Evolutionary conservation across 2,888 invertebrate genomes (phyloP), one percentile per base, ranked within the genome.

Genomic region (Lacanobia oleracea): DNA sequence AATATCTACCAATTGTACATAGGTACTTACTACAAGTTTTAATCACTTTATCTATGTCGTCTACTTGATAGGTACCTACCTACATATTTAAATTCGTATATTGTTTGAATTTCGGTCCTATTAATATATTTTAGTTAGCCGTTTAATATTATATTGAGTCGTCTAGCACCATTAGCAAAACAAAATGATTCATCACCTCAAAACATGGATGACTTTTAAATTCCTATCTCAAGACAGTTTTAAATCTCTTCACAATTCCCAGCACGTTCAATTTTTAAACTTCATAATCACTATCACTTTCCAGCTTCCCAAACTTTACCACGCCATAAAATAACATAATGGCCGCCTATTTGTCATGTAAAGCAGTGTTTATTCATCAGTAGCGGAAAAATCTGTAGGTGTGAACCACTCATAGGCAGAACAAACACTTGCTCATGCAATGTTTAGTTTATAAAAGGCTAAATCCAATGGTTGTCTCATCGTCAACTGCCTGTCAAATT

Each of bases 371-470:
- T 87, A 83, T 87, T 83, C 81, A 82, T 76, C 77, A 81, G 81
- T 84, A 84, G 82, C 79, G 82, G 82, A 81, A 88, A 87, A 85
- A 83, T 82, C 81, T 75, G 82, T 87, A 88, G 89, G 89, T 88
- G 89, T 85, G 87, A 88, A 85, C 79, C 85, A 86, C 89, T 89
- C 75, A 72, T 81, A 66, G 67, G 62, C 70, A 84, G 73, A 82
- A 76, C 87, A 89, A 91, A 90, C 87, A 90, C 86, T 87, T 77
- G 77, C 82, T 71, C 81, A 82, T 85, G 86, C 87, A 83, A 86
- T 86, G 89, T 89, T 90, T 86, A 78, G 81, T 88, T 90, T 87
- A 86, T 86, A 89, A 90, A 86, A 85, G 80, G 74, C 77, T 75
- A 81, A 81, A 85, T 83, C 75, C 43, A 78, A 84, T 77, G 81